Evolutionary conservation across 2,888 invertebrate genomes (phyloP), one percentile per base, ranked within the genome.

Genomic region (Epinotia brunnichana): DNA sequence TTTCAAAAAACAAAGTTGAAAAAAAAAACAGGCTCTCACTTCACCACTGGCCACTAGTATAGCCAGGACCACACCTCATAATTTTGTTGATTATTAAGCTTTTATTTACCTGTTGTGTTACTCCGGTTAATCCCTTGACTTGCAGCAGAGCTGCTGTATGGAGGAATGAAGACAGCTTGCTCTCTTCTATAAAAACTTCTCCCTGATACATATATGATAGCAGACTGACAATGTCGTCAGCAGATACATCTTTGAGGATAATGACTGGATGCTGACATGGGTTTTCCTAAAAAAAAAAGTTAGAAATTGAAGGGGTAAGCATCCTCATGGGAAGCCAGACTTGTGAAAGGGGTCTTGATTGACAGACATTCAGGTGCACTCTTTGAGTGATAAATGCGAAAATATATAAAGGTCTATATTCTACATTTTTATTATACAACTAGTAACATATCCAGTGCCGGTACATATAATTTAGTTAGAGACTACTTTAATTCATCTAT

Each of bases 231-330:
- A 96, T 94, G 83, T 96, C 96, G 81, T 94, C 94, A 76, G 95
- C 94, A 48, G 94, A 92, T 13, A 96, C 95, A 91, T 96, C 95
- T 88, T 95, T 95, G 70, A 96, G 83, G 76, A 96, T 96, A 67
- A 96, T 95, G 69, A 96, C 95, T 63, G 96, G 96, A 86, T 96
- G 96, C 77, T 95, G 94, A 85, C 96, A 96, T 72, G 96, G 96
- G 86, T 96, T 96, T 83, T 96, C 95, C 95, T 96, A 84, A 61
- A 88, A 84, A 17, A 24, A 7, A 35, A 35, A 9, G 35, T 35
- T 35, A 9, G 9, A 9, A 35, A 35, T 9, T 0, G 0, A 44
- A 44, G 3, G 15, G 3, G 44, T 44, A 15, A 44, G 44, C 1
- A 4, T 3, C 5, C 15, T 44, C 4, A 15, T 15, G 44, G 44